These are phyloP conservation scores for Synergus japonicus DNA, from an alignment of 2,888 invertebrate species.

Conservation along the genomic window DNA sequence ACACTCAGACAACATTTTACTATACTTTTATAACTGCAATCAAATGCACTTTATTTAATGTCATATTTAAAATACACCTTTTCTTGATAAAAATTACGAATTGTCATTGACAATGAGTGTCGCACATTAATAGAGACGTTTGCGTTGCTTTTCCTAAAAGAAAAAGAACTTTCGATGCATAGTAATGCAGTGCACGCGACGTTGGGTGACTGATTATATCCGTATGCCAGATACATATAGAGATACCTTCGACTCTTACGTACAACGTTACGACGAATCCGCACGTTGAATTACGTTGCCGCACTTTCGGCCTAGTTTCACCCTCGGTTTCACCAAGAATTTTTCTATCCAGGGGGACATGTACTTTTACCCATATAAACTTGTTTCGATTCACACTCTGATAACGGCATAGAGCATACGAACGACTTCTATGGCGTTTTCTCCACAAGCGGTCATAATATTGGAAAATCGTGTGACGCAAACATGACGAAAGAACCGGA, in stretches of 20 bases:
- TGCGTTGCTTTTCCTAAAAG: neutral
- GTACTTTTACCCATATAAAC: neutral
- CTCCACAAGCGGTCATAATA: neutral
- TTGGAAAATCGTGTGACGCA: neutral
- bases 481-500: neutral
- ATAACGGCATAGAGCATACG: neutral
- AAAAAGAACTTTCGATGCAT: neutral
- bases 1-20: constrained; percentile 39
- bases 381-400: constrained; percentile 4
- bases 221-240: neutral
- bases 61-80: neutral
- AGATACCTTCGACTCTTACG: neutral
- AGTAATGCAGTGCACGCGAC: neutral
- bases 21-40: neutral
- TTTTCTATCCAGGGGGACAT: neutral
- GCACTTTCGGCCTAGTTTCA: constrained; percentile 62
- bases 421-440: neutral
- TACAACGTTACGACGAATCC: constrained; percentile 52
- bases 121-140: neutral
- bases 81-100: neutral
- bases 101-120: neutral
- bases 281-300: constrained; percentile 44
- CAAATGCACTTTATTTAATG: neutral
- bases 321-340: constrained; percentile 52
- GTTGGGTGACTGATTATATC: neutral